Percentiles rank a stretch among this genome's conserved stretches.
phyloP scores from a whole-genome alignment of 2,888 invertebrate species.

The Carterocephalus palaemon region DNA sequence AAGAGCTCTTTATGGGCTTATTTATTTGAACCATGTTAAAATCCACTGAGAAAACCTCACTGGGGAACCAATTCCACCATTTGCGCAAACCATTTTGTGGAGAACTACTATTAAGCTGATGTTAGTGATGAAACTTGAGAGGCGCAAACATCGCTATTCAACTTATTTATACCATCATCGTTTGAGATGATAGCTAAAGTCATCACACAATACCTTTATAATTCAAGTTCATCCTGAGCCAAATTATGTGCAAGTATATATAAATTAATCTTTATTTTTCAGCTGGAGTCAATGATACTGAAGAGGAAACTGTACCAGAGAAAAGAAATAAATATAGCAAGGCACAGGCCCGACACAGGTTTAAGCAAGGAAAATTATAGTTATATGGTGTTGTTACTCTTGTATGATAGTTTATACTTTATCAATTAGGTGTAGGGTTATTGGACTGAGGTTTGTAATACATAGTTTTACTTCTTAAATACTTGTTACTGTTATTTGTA shows the following conservation, averaged over 20 bases:
- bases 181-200: too few relatives aligned
- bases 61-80: too few relatives aligned
- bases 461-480: background rate
- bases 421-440: conserved; percentile 1
- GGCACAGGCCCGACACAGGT: conserved; percentile 86
- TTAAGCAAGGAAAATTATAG: conserved; percentile 85
- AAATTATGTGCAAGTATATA: background rate
- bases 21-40: too few relatives aligned
- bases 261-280: conserved; percentile 34
- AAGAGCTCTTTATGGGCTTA: background rate
- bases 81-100: too few relatives aligned
- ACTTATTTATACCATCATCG: too few relatives aligned
- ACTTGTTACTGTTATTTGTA: background rate
- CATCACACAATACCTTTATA: too few relatives aligned
- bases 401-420: background rate
- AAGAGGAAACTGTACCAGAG: conserved; percentile 59
- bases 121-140: too few relatives aligned
- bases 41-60: too few relatives aligned
- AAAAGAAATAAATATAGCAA: conserved; percentile 81
- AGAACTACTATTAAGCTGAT: too few relatives aligned
- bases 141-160: too few relatives aligned
- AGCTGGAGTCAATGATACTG: conserved; percentile 51
- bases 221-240: too few relatives aligned
- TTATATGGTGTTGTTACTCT: conserved; percentile 30
- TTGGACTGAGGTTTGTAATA: too few relatives aligned